phyloP scores from a whole-genome alignment of 35 echinoderm and acorn worm genomes.

The Heliocidaris erythrogramma region DNA sequence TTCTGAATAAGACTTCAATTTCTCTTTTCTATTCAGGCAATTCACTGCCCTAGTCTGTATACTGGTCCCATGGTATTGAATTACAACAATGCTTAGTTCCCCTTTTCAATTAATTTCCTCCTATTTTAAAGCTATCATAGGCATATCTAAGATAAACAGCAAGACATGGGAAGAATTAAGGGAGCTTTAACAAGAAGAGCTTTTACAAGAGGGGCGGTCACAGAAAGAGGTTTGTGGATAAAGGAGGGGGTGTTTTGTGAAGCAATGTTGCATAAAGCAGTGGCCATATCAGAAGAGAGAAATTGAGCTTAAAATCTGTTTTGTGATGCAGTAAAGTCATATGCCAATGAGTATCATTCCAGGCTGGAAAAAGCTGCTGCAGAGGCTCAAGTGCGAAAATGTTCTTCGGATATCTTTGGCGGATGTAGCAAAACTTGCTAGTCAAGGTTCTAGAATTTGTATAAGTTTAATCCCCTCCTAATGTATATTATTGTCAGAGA shows the following conservation, averaged over 20 bases:
- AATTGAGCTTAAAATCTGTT: constrained; percentile 3
- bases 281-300: constrained; percentile 33
- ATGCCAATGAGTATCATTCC: background rate
- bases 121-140: background rate
- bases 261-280: constrained; percentile 2
- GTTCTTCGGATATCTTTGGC: background rate
- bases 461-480: background rate
- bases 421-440: background rate
- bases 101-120: background rate
- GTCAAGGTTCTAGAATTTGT: background rate
- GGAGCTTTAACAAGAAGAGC: too few relatives aligned
- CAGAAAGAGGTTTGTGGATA: background rate
- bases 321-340: background rate
- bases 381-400: background rate
- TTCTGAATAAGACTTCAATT: background rate
- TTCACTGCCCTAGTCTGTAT: background rate
- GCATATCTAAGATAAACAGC: background rate
- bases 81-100: background rate
- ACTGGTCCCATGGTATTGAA: background rate
- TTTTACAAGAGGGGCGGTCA: too few relatives aligned
- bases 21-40: background rate
- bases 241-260: background rate
- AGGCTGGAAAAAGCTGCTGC: background rate
- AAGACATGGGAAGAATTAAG: background rate
- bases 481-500: too few relatives aligned